phyloP scores from a whole-genome alignment of 1,140 invertebrate genomes.

The Meloidogyne hapla region DNA sequence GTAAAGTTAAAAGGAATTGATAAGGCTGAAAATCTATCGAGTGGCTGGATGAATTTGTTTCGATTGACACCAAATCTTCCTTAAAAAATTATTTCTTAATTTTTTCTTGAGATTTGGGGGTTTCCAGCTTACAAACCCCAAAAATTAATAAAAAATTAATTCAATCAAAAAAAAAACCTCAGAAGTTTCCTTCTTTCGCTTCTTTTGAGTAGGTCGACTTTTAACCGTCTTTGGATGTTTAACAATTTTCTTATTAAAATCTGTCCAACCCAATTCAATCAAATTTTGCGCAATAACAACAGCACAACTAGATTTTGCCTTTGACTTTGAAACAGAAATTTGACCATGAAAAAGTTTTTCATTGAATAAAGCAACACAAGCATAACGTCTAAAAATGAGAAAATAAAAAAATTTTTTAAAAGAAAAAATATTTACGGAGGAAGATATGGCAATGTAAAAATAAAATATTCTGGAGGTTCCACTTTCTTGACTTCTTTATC shows the following conservation, averaged over 20 bases:
- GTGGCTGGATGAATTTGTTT: background rate
- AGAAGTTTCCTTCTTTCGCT: background rate
- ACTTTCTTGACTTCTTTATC: background rate
- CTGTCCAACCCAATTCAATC: background rate
- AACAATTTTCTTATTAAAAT: background rate
- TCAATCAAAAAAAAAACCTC: background rate
- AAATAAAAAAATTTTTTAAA: background rate
- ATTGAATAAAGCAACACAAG: constrained; percentile 9
- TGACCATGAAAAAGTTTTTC: background rate
- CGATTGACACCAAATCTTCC: background rate
- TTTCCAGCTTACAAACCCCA: background rate
- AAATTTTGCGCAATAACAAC: background rate
- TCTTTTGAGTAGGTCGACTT: background rate
- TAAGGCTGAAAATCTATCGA: background rate
- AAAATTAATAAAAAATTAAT: background rate
- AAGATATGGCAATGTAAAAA: constrained; percentile 13
- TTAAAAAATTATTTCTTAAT: no score
- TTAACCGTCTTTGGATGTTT: background rate
- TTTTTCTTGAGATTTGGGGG: background rate
- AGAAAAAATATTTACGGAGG: no score
- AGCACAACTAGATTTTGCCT: constrained; percentile 10
- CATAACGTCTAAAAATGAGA: constrained; percentile 14
- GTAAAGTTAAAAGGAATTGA: constrained; percentile 16
- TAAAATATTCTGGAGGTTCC: background rate
- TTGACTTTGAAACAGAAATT: constrained; percentile 16